Percentiles rank a stretch among this genome's conserved stretches.
phyloP scores from a whole-genome alignment of 2,797 vertebrate genomes.

The Ctenopoma kingsleyae region DNA sequence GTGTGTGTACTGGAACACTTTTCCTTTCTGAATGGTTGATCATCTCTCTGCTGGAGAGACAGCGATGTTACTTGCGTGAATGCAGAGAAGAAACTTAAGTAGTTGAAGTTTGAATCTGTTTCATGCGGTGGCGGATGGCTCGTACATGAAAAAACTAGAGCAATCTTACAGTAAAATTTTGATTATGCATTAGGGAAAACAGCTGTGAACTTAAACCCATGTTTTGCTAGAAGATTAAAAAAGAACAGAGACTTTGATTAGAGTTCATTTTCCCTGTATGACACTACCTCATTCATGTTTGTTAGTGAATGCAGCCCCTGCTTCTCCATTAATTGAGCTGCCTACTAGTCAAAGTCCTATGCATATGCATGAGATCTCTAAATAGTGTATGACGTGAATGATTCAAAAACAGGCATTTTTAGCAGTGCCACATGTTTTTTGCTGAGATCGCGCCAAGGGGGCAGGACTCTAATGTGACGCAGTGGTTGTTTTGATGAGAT shows the following conservation, averaged over 20 bases:
- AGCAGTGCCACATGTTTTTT: slow-evolving; percentile 47
- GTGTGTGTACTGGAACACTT: no score
- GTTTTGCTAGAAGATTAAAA: slow-evolving; percentile 24
- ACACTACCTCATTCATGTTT: slow-evolving; percentile 4
- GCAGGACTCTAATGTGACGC: slow-evolving; percentile 33
- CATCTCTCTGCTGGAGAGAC: no score
- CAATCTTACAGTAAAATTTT: slow-evolving; percentile 6
- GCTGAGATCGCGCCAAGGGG: slow-evolving; percentile 12
- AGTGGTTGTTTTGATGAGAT: slow-evolving; percentile 51
- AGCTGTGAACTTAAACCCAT: background rate
- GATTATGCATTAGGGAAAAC: slow-evolving; percentile 35
- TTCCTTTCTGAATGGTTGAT: no score
- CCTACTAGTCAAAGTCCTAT: slow-evolving; percentile 33
- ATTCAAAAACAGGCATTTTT: slow-evolving; percentile 73
- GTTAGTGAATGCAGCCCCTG: slow-evolving; percentile 4
- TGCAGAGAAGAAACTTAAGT: no score
- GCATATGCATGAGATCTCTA: slow-evolving; percentile 66
- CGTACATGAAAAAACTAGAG: slow-evolving; percentile 1
- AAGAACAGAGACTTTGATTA: slow-evolving; percentile 34
- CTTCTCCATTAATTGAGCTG: slow-evolving; percentile 23
- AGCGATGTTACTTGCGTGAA: no score
- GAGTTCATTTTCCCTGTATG: slow-evolving; percentile 9
- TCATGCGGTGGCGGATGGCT: no score
- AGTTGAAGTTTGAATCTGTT: no score
- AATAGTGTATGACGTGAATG: slow-evolving; percentile 64